Base-by-base conservation (phyloP, 2,888 invertebrate genomes). In the Drosophila fulvimacula region DNA sequence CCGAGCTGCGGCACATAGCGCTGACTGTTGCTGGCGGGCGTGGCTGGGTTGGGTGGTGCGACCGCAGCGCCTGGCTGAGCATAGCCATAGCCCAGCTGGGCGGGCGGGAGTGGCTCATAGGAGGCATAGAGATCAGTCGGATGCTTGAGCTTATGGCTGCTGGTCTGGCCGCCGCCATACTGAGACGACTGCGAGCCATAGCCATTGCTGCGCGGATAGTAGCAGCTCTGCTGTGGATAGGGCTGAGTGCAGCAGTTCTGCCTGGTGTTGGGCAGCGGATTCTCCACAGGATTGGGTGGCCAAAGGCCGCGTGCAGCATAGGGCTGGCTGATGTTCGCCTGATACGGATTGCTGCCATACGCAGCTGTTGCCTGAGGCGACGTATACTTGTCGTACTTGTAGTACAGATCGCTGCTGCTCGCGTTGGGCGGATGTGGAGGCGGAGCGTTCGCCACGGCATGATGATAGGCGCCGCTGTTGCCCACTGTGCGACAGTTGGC, bases 191-290 rank as follows among this genome's bases (percentile, higher is more conserved):
- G 52, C 53, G 64, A 13, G 15, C 62, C 69, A 9, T 81, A 86
- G 0, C 75, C 76, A 61, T 73, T 85, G 60, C 51, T 72, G 42
- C 73, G 68, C 0, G 90, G 82, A 73, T 90, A 91, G 39, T 83
- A 91, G 56, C 91, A 91, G 46, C 68, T 90, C 63, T 90, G 90
- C 58, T 89, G 83, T 5, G 79, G 72, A 56, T 80, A 89, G 1
- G 83, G 67, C 62, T 91, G 91, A 0, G 85, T 72, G 70, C 90
- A 91, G 59, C 91, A 91, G 24, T 78, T 86, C 57, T 91, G 91
- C 6, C 90, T 80, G n/a, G 73, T 49, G 34, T 42, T 73, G 21
- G 69, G 27, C 13, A 62, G 39, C 15, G 77, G 41, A 3, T 34
- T 73, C 38, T 82, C 84, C 0, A 30, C 49, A 0, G 62, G 24